Evolutionary conservation across 2,113 vertebrate species (phyloP), one percentile per base, ranked within the genome.

Genomic region (Sitta europaea): DNA sequence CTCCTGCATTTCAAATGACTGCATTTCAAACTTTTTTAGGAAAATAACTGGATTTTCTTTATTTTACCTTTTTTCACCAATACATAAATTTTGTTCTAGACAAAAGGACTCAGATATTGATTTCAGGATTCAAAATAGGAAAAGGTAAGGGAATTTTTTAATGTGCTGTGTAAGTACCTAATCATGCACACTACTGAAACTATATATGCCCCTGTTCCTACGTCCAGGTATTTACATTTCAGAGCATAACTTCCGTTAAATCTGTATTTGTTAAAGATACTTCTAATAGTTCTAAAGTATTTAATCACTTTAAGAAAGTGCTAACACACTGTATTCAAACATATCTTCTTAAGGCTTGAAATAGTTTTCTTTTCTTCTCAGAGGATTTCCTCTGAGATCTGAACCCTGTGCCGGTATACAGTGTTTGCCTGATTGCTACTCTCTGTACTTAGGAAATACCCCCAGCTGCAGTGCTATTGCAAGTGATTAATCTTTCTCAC

Each of bases 121-220:
- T 91, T 79, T 72, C 53, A 82, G n/a, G 45, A 91, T 86, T 88
- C 66, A 65, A 75, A 88, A 38, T 38, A 91, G n/a, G 29, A 88
- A 51, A n/a, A 88, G 58, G 35, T 83, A 75, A 92, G 71, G 61
- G 28, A 61, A 21, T 48, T 73, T 70, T 50, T 82, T 4, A n/a
- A n/a, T 67, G 29, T 54, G 10, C 15, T 51, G 2, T 58, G 12
- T 63, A 67, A 53, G 29, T 72, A 53, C 11, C 9, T 68, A 47
- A 55, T 80, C 14, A 9, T 48, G 31, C 28, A 53, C 5, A 10
- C 22, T 72, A 35, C 36, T 86, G 23, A 53, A 72, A 77, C 45
- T 35, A 5, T 16, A 9, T 28, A 11, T 24, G 4, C 8, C 23
- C 21, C 28, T 42, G 9, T 70, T 91, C 45, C 40, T 77, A 12